A percentile compares a stretch with the other conserved stretches of the same genome.
These are phyloP conservation scores for Caenorhabditis afra DNA, from an alignment of 2,888 invertebrate genomes.

Conservation along the genomic window DNA sequence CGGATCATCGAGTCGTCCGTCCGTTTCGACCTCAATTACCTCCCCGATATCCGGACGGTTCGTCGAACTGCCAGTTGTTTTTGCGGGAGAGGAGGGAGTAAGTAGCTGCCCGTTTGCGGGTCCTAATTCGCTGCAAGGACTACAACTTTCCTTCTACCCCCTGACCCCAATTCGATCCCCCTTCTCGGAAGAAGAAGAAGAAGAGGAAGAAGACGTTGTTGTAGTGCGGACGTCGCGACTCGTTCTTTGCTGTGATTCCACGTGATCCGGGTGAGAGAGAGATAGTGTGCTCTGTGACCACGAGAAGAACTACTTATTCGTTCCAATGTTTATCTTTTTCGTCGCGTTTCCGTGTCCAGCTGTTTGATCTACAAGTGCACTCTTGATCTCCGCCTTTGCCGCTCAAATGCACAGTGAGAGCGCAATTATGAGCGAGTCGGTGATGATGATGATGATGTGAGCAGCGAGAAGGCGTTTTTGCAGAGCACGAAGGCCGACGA, in stretches of 20 bases:
- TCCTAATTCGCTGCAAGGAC: not conserved
- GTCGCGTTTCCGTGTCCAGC: slow-evolving; percentile 44
- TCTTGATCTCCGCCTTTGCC: slow-evolving; percentile 29
- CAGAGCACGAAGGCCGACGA: not conserved
- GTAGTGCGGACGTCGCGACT: too few relatives aligned
- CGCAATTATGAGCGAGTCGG: slow-evolving; percentile 4
- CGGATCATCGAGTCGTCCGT: too few relatives aligned
- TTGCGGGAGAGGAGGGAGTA: too few relatives aligned
- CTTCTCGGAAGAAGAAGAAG: too few relatives aligned
- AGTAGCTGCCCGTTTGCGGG: too few relatives aligned
- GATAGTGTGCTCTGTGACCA: not conserved
- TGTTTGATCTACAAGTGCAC: slow-evolving; percentile 41
- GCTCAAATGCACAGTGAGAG: slow-evolving; percentile 4
- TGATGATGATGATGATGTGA: too few relatives aligned
- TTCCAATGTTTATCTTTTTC: slow-evolving; percentile 42
- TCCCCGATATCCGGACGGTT: too few relatives aligned
- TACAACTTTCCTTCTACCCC: slow-evolving; percentile 4
- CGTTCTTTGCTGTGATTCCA: not conserved
- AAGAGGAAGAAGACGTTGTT: too few relatives aligned
- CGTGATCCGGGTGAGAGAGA: not conserved
- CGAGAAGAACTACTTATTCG: not conserved
- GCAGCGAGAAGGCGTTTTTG: too few relatives aligned
- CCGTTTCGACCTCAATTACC: too few relatives aligned
- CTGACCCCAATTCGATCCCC: slow-evolving; percentile 13
- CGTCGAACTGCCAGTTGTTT: too few relatives aligned